A percentile compares a stretch with the other conserved stretches of the same genome.
Evolutionary conservation across 2,797 vertebrate species (phyloP).

Genomic region (Capromys pilorides): DNA sequence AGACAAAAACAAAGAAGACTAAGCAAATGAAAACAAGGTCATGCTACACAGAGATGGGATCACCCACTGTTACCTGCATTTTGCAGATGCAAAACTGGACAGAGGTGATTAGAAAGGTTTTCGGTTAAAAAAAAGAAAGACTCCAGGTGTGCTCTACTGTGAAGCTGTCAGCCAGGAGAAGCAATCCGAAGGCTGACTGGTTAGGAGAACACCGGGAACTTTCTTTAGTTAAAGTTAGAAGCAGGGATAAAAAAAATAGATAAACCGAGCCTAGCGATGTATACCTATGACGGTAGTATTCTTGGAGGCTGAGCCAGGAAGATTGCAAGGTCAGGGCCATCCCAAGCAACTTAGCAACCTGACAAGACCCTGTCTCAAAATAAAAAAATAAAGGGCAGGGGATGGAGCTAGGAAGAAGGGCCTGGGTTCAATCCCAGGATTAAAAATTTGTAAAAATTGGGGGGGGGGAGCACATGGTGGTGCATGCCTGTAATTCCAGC

Average conservation of each 20-base stretch:
- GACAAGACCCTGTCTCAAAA: too few species aligned
- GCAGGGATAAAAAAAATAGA: neutral
- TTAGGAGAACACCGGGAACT: neutral
- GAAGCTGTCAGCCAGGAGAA: neutral
- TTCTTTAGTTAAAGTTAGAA: neutral
- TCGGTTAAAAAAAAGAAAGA: neutral
- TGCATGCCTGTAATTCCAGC: too few species aligned
- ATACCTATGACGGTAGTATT: neutral
- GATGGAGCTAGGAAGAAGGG: too few species aligned
- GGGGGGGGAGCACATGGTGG: too few species aligned
- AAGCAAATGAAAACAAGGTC: neutral
- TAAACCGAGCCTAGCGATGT: neutral
- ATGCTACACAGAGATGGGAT: neutral
- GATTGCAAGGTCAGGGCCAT: neutral
- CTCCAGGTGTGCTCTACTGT: neutral
- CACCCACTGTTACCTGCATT: neutral
- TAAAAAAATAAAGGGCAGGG: too few species aligned
- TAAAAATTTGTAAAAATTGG: too few species aligned
- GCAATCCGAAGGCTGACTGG: neutral
- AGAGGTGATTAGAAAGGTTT: neutral
- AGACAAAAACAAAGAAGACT: neutral
- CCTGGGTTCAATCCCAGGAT: neutral
- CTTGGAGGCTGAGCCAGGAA: neutral
- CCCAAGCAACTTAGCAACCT: too few species aligned
- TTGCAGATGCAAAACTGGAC: neutral